Conservation (phyloP, 2,113 vertebrate species). For the Nicator chloris region DNA sequence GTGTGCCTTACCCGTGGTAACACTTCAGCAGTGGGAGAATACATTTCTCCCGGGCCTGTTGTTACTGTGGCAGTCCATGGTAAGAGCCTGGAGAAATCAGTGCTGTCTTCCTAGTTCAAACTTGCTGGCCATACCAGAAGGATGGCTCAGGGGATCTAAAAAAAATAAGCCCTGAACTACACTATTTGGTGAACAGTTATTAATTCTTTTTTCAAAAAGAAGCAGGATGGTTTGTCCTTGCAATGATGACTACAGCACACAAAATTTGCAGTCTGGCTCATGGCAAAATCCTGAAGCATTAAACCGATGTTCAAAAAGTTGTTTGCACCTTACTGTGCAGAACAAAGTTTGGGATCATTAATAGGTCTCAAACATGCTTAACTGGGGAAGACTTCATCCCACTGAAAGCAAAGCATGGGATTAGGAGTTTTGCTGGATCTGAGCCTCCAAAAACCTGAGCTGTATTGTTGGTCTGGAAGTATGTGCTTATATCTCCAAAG, state of each 20-base stretch:
- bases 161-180: neutral
- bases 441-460: neutral
- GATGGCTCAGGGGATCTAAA: neutral
- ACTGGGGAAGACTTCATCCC: neutral
- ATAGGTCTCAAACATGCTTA: neutral
- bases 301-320: neutral
- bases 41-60: neutral
- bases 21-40: neutral
- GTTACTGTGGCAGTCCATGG: neutral
- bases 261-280: neutral
- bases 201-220: neutral
- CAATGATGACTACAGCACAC: neutral
- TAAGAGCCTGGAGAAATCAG: neutral
- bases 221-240: neutral
- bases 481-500: neutral
- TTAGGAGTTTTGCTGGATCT: neutral
- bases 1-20: neutral
- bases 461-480: neutral
- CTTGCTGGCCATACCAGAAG: neutral
- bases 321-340: neutral
- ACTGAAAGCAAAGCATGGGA: neutral
- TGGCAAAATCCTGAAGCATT: neutral
- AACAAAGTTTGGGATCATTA: neutral
- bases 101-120: neutral
- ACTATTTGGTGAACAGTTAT: neutral